phyloP scores from a whole-genome alignment of 2,113 vertebrate genomes.

The Periophthalmus modestus region DNA sequence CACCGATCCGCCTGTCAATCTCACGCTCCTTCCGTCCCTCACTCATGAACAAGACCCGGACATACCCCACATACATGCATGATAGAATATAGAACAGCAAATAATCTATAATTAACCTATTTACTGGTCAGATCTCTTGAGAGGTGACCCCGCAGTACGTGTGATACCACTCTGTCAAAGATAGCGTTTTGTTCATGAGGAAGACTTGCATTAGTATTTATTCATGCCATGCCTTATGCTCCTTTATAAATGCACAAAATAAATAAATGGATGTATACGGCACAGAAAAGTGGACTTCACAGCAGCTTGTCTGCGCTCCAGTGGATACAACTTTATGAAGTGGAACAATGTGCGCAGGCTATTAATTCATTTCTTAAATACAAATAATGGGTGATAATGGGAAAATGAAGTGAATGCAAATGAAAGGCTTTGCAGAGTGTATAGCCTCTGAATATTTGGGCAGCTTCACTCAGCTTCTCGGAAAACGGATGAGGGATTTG shows the following conservation, averaged over 20 bases:
- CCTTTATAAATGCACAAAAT: not conserved
- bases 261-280: not conserved
- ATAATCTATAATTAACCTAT: too few species aligned
- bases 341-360: not conserved
- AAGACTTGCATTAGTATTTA: not conserved
- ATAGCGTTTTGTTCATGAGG: too few species aligned
- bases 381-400: not conserved
- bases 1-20: too few species aligned
- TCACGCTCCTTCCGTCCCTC: too few species aligned
- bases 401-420: not conserved
- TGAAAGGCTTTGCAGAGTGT: not conserved
- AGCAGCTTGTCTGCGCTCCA: slow-evolving; percentile 3
- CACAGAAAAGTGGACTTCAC: not conserved
- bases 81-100: too few species aligned
- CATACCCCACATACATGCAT: too few species aligned
- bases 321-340: not conserved
- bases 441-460: not conserved
- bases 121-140: too few species aligned
- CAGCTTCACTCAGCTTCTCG: not conserved
- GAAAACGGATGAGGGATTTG: not conserved
- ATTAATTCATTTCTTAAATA: not conserved
- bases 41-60: too few species aligned
- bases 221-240: not conserved
- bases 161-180: too few species aligned
- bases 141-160: too few species aligned